Evolutionary conservation across 1,140 invertebrate genomes (phyloP).

Genomic region (Drosophila micromelanica): DNA sequence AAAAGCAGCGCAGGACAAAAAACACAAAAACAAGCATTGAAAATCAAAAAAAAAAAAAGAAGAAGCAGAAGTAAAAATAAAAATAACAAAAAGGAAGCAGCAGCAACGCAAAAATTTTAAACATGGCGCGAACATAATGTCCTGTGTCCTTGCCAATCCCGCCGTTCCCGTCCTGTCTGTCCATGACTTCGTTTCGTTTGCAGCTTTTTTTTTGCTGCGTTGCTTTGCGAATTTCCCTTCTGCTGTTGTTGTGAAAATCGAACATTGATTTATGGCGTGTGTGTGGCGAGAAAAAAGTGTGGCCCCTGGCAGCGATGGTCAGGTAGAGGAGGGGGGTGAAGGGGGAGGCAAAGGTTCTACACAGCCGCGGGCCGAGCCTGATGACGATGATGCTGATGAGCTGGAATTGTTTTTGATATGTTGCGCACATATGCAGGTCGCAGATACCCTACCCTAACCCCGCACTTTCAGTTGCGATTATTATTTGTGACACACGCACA

Average conservation of each 20-base stretch:
- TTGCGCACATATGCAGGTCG: slow-evolving; percentile 66
- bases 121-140: slow-evolving; percentile 84
- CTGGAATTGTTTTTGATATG: slow-evolving; percentile 80
- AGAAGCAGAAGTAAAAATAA: slow-evolving; percentile 51
- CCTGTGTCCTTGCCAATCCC: slow-evolving; percentile 75
- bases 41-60: slow-evolving; percentile 42
- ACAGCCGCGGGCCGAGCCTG: slow-evolving; percentile 42
- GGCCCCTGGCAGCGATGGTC: slow-evolving; percentile 2
- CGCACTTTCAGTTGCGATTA: slow-evolving; percentile 53
- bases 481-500: slow-evolving; percentile 53
- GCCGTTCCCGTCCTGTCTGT: slow-evolving; percentile 30
- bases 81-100: slow-evolving; percentile 52
- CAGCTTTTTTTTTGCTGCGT: slow-evolving; percentile 50
- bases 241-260: slow-evolving; percentile 67
- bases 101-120: slow-evolving; percentile 64
- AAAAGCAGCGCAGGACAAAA: slow-evolving; percentile 64
- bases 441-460: slow-evolving; percentile 1
- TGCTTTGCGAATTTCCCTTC: slow-evolving; percentile 62
- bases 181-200: slow-evolving; percentile 40
- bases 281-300: slow-evolving; percentile 63
- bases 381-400: slow-evolving; percentile 79
- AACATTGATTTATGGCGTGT: slow-evolving; percentile 80
- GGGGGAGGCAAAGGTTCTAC: slow-evolving; percentile 18
- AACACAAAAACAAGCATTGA: slow-evolving; percentile 58
- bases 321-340: background rate